Percentiles rank a stretch among this genome's conserved stretches.
Conservation (phyloP, 1,140 invertebrate genomes). For the Myzus persicae region DNA sequence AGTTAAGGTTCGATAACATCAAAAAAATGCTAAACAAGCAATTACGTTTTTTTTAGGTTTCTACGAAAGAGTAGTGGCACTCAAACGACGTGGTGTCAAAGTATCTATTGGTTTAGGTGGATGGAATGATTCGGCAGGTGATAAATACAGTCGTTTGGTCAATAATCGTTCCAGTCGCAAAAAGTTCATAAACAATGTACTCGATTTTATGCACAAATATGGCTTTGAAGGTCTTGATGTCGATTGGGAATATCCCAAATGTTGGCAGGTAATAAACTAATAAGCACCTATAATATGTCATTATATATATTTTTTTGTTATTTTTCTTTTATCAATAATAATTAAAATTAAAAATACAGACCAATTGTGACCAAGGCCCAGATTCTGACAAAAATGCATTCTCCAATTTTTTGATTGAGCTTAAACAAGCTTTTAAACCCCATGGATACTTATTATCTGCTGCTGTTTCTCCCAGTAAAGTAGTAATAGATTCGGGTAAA, state of each 20-base stretch:
- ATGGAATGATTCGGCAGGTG: conserved; percentile 88
- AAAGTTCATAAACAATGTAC: conserved; percentile 76
- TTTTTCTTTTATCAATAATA: conserved; percentile 62
- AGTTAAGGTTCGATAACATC: neutral
- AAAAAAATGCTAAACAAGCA: neutral
- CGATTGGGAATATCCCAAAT: conserved; percentile 92
- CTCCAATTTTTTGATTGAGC: conserved; percentile 74
- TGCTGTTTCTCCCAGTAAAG: conserved; percentile 88
- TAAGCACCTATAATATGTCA: no score
- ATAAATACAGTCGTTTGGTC: conserved; percentile 84
- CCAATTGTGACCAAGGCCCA: conserved; percentile 82
- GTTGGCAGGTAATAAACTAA: conserved; percentile 80
- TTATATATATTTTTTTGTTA: conserved; percentile 9
- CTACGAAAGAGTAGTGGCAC: conserved; percentile 80
- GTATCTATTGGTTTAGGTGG: conserved; percentile 85
- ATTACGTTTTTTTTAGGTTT: conserved; percentile 70
- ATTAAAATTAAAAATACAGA: conserved; percentile 61
- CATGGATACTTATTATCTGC: conserved; percentile 79
- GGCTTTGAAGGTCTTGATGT: conserved; percentile 88
- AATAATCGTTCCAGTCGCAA: conserved; percentile 75
- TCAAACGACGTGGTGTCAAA: conserved; percentile 82
- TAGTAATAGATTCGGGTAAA: conserved; percentile 77
- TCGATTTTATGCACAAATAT: conserved; percentile 82
- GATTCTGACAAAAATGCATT: conserved; percentile 83
- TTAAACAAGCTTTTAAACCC: conserved; percentile 77